Evolutionary conservation across 2,113 vertebrate species (phyloP).

Genomic region (Machaerirhynchus nigripectus): DNA sequence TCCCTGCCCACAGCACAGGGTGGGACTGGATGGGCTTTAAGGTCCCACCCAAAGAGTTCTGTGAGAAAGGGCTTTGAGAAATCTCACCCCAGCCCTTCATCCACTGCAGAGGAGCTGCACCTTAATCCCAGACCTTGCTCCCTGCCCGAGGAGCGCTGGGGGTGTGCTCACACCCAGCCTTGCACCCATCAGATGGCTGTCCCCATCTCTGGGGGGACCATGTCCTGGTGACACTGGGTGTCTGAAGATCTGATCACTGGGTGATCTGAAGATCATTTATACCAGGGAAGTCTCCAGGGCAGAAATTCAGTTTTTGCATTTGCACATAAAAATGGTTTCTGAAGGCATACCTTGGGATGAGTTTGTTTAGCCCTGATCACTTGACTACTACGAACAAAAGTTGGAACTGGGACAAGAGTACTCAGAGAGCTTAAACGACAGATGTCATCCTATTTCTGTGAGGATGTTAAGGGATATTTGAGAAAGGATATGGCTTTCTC

Average conservation of each 20-base stretch:
- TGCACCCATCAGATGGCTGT: background rate
- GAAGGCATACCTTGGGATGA: background rate
- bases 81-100: background rate
- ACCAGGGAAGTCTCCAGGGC: background rate
- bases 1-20: background rate
- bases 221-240: background rate
- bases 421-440: background rate
- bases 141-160: background rate
- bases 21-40: too few relatives aligned
- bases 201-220: fast-evolving
- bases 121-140: background rate
- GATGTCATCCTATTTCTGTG: background rate
- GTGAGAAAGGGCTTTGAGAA: background rate
- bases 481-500: background rate
- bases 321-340: background rate
- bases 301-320: background rate
- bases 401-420: background rate
- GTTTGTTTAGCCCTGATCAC: background rate
- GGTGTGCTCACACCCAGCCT: background rate
- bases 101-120: background rate
- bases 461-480: background rate
- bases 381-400: background rate
- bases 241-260: too few relatives aligned
- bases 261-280: background rate
- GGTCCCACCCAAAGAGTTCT: background rate